Evolutionary conservation across 2,797 vertebrate species (phyloP), one percentile per base, ranked within the genome.

Genomic region (Propithecus perrieri): DNA sequence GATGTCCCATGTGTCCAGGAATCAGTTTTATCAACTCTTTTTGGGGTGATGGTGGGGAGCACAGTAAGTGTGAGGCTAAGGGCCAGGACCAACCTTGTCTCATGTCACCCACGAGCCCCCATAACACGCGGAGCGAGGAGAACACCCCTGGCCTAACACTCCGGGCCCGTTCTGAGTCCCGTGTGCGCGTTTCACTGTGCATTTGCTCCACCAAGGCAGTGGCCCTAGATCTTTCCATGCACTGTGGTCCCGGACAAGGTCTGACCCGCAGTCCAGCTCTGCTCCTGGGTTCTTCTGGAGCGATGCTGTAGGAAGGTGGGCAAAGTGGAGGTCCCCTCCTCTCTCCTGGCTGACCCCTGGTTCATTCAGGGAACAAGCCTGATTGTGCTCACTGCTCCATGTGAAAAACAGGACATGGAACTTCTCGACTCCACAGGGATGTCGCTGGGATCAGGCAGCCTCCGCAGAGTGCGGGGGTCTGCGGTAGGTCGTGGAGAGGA

Each of bases 181-280:
- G 0, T 9, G 24, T 0, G 1, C 24, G 5, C 13, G 35, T 30
- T 46, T 57, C 33, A 33, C 10, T 4, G 4, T 4, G 2, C 0
- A 1, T 50, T 69, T 48, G n/a, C 30, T 41, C 35, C 41, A 13
- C 15, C 26, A n/a, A n/a, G 76, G 15, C 26, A 17, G 50, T 0
- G 18, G 20, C 12, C 26, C 10, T 53, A 9, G 5, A 0, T 17
- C 57, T 41, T 22, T 20, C 10, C 5, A 0, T 1, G 28, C 20
- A 9, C 41, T 17, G 11, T 10, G n/a, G 2, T n/a, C 61, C 12
- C n/a, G 0, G 55, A 10, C 59, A 65, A 26, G 59, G 7, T 26
- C 26, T 18, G 1, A 26, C 20, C 46, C 33, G 12, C 11, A 1
- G 3, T n/a, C 41, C n/a, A 63, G 26, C 17, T 71, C 41, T 69